A percentile compares a stretch with the other conserved stretches of the same genome.
Evolutionary conservation across 2,888 invertebrate genomes (phyloP).

Genomic region (Lithosia quadra): DNA sequence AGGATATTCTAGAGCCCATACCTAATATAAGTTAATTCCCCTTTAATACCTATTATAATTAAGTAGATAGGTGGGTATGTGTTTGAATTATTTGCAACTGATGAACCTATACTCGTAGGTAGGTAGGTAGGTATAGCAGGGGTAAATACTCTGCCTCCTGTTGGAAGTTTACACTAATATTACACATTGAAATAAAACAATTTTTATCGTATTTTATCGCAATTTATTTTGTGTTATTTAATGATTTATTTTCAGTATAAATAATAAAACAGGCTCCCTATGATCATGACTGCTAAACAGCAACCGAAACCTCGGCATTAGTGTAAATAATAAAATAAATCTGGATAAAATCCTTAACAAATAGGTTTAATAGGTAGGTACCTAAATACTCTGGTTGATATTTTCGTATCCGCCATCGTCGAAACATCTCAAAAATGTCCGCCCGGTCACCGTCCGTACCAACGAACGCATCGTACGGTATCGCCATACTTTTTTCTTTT

Average conservation of each 20-base stretch:
- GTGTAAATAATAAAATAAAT: background rate
- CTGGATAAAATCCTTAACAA: background rate
- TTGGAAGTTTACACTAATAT: too few relatives aligned
- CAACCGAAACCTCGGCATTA: background rate
- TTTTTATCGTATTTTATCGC: too few relatives aligned
- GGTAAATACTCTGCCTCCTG: too few relatives aligned
- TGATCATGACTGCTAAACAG: too few relatives aligned
- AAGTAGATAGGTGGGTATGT: too few relatives aligned
- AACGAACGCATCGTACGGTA: constrained; percentile 56
- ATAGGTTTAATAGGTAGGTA: background rate
- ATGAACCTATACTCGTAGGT: too few relatives aligned
- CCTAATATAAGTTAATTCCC: too few relatives aligned
- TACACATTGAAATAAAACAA: too few relatives aligned
- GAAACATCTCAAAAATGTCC: constrained; percentile 58
- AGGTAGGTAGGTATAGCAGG: too few relatives aligned
- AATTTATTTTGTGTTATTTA: background rate
- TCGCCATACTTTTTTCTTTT: constrained; percentile 70
- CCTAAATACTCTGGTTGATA: constrained; percentile 14
- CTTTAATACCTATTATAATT: too few relatives aligned
- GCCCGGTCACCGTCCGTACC: constrained; percentile 51
- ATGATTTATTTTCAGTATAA: background rate
- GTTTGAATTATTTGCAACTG: background rate
- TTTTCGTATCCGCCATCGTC: constrained; percentile 58
- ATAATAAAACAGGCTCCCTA: too few relatives aligned
- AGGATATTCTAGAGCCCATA: too few relatives aligned